Conservation (phyloP, 2,888 invertebrate species). For the Drosophila histrio region DNA sequence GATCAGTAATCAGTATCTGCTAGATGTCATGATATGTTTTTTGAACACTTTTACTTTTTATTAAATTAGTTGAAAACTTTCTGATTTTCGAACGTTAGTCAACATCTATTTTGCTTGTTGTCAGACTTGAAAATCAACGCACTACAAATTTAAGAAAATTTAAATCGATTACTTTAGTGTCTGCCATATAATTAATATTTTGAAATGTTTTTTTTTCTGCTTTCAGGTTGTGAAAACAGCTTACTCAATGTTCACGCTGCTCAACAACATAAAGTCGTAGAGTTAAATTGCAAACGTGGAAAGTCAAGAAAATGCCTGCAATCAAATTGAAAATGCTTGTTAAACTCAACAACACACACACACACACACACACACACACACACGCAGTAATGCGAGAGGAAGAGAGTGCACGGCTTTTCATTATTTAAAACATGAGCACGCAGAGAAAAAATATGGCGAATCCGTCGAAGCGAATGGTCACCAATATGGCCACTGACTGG, state of each 20-base stretch:
- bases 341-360: not conserved
- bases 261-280: slow-evolving; percentile 43
- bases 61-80: too few species aligned
- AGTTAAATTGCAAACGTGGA: slow-evolving; percentile 16
- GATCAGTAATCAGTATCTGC: too few species aligned
- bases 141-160: too few species aligned
- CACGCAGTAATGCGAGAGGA: not conserved
- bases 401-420: slow-evolving; percentile 8
- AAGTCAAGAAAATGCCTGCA: slow-evolving; percentile 9
- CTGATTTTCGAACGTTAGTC: too few species aligned
- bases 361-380: not conserved
- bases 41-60: too few species aligned
- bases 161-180: not conserved
- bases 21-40: too few species aligned
- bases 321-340: slow-evolving; percentile 39
- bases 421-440: slow-evolving; percentile 14
- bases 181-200: not conserved
- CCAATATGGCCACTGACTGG: slow-evolving; percentile 37
- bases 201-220: not conserved
- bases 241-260: slow-evolving; percentile 75
- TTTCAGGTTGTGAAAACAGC: slow-evolving; percentile 75
- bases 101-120: too few species aligned
- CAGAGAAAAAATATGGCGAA: not conserved
- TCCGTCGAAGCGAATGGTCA: slow-evolving; percentile 17
- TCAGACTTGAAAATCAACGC: too few species aligned